Percentiles rank a stretch among this genome's conserved stretches.
These are phyloP conservation scores for Ctena decussata DNA, from an alignment of 2,888 invertebrate species.

Conservation along the genomic window DNA sequence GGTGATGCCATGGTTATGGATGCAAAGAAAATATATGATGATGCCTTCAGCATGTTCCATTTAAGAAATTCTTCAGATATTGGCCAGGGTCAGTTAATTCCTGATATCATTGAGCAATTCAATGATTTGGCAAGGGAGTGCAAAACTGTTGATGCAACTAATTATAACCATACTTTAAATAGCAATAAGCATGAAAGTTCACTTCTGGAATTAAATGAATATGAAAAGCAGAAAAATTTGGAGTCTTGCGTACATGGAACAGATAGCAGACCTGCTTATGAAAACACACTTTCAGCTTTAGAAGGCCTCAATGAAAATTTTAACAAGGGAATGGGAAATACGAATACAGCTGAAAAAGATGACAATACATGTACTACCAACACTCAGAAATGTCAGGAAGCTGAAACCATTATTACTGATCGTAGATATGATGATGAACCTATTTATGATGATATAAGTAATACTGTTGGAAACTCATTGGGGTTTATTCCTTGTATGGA, in stretches of 20 bases:
- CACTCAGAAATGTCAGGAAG: neutral
- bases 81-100: no score
- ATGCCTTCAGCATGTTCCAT: neutral
- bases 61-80: no score
- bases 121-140: no score
- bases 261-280: neutral
- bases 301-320: neutral
- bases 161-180: no score
- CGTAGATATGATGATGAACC: neutral
- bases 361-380: no score
- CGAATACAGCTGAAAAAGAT: neutral
- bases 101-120: no score
- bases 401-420: neutral
- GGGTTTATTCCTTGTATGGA: neutral
- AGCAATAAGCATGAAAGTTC: no score
- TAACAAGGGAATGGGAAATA: neutral
- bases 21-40: neutral
- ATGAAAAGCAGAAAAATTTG: no score
- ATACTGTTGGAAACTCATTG: neutral
- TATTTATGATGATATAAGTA: conserved; percentile 3
- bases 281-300: neutral
- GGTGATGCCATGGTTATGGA: neutral
- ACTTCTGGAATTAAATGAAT: no score
- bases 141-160: no score
- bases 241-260: no score